A percentile compares a stretch with the other conserved stretches of the same genome.
These are phyloP conservation scores for Chelon labrosus DNA, from an alignment of 2,797 vertebrate genomes.

Conservation along the genomic window DNA sequence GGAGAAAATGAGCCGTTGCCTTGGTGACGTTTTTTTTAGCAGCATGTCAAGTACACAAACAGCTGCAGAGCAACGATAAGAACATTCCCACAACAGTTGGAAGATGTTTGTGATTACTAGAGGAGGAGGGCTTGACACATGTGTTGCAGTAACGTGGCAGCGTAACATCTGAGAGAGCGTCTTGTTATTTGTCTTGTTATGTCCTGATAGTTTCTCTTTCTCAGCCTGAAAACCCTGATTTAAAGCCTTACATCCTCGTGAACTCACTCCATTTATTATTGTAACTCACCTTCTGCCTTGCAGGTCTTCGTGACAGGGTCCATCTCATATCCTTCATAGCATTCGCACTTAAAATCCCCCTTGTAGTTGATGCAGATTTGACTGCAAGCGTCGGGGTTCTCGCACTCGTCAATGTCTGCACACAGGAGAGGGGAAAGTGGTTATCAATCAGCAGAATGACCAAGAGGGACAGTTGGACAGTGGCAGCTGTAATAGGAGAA, in stretches of 20 bases:
- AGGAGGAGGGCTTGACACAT: slow-evolving; percentile 29
- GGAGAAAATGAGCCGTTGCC: slow-evolving; percentile 39
- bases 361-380: slow-evolving; percentile 99
- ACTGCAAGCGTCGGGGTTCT: slow-evolving; percentile 95
- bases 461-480: slow-evolving; percentile 10
- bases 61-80: slow-evolving; percentile 34
- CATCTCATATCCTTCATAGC: slow-evolving; percentile 96
- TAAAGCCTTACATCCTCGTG: too few species aligned
- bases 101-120: slow-evolving; percentile 51
- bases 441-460: slow-evolving; percentile 32
- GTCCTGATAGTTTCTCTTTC: too few species aligned
- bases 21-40: slow-evolving; percentile 17
- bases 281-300: slow-evolving; percentile 94
- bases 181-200: slow-evolving; percentile 28
- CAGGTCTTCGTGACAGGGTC: slow-evolving; percentile 95
- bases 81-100: slow-evolving; percentile 10
- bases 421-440: slow-evolving; percentile 16
- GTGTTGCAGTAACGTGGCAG: slow-evolving; percentile 38
- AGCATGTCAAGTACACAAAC: slow-evolving; percentile 33
- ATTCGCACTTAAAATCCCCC: slow-evolving; percentile 98
- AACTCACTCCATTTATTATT: too few species aligned
- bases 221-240: too few species aligned
- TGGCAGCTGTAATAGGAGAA: neutral
- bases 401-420: slow-evolving; percentile 96
- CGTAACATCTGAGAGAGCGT: slow-evolving; percentile 24